Conservation (phyloP, 1,140 invertebrate species). For the Planococcus citri region DNA sequence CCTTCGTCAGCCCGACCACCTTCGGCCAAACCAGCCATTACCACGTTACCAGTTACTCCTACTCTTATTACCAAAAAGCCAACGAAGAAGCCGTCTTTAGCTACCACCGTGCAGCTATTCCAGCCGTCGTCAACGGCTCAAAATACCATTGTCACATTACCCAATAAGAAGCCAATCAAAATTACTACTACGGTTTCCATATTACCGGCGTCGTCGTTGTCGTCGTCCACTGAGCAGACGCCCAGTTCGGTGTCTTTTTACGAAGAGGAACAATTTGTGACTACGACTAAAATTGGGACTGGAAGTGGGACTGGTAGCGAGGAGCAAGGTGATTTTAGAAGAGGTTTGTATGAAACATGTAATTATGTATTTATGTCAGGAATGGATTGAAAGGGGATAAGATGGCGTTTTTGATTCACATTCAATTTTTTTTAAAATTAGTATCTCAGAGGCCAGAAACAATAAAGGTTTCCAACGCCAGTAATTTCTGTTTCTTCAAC, state of each 20-base stretch:
- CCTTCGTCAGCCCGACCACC: constrained; percentile 14
- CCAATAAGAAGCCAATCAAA: constrained; percentile 31
- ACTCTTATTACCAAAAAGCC: constrained; percentile 19
- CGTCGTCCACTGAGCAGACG: background rate
- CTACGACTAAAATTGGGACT: constrained; percentile 29
- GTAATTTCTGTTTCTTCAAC: too few relatives aligned
- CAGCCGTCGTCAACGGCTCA: constrained; percentile 18
- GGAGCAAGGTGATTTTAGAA: constrained; percentile 43
- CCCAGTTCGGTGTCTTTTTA: background rate
- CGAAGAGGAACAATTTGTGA: constrained; percentile 27
- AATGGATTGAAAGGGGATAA: too few relatives aligned
- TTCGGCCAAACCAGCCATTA: background rate
- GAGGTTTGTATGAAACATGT: constrained; percentile 42
- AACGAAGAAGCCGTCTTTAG: constrained; percentile 23
- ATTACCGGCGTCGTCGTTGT: background rate
- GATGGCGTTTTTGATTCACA: too few relatives aligned
- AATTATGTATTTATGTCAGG: too few relatives aligned
- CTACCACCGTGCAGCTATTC: constrained; percentile 22
- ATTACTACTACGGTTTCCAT: constrained; percentile 28
- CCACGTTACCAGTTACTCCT: constrained; percentile 23
- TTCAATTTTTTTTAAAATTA: too few relatives aligned
- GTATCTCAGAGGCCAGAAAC: too few relatives aligned
- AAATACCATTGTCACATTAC: constrained; percentile 31
- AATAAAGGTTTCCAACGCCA: too few relatives aligned
- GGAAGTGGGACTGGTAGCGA: constrained; percentile 29